Base-by-base conservation (phyloP, 2,113 vertebrate genomes). In the Taurulus bubalis region DNA sequence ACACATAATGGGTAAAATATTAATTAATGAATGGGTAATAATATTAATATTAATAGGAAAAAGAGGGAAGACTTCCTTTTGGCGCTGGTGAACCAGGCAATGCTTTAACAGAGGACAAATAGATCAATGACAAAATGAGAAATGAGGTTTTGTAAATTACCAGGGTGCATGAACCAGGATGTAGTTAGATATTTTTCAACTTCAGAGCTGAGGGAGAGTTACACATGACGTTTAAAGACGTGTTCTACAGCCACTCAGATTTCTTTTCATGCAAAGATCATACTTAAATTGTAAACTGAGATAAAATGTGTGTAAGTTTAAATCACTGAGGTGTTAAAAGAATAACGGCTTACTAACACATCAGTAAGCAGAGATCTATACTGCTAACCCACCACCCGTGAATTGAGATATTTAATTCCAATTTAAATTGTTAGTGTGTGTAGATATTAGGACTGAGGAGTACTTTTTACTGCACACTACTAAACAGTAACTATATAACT, bases 151-250 rank as follows among this genome's bases (percentile, higher is more conserved):
- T n/a, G 26, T 18, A 26, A 81, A 58, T 60, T 60, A 3, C 9
- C 20, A 1, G 8, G 20, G 58, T 59, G 18, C 53, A 68, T 36
- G 70, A 89, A 91, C 89, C 86, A 73, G 83, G 86, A 90, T 75
- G 30, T 72, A 36, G 80, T 76, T 59, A 72, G 30, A 40, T 80
- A 65, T 88, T 88, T 89, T 69, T 74, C 6, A 22, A 1, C 15
- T 38, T 55, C 8, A 45, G 36, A 34, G 6, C 34, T 24, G 7
- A 64, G 18, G 59, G 42, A 62, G 49, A 81, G 40, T 38, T 12
- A 28, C 56, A n/a, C 4, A 32, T 3, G 2, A 16, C 0, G 5
- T 66, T 62, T 34, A 16, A 63, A 56, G 10, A 71, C 8, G 0
- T 53, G 14, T 36, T 49, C 9, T 71, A 16, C 2, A 67, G 40